These are phyloP conservation scores for Macaca mulatta DNA, from an alignment of 2,113 vertebrate species.

Conservation along the genomic window DNA sequence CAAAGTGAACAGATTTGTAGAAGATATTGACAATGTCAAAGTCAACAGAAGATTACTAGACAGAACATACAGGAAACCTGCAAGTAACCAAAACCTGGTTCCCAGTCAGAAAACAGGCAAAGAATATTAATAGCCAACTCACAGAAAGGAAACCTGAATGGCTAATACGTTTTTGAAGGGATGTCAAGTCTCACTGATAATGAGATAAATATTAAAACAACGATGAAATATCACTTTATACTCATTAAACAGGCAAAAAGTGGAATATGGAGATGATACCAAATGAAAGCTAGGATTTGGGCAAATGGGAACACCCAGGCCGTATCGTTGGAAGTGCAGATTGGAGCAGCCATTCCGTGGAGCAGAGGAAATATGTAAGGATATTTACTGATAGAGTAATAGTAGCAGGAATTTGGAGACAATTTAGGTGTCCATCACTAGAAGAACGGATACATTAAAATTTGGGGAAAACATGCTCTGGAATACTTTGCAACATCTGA, in stretches of 20 bases:
- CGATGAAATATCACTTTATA: neutral
- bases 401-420: neutral
- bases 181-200: neutral
- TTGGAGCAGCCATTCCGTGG: neutral
- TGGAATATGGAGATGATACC: neutral
- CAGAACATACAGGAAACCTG: neutral
- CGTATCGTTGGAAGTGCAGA: neutral
- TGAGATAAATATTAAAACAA: constrained; percentile 28
- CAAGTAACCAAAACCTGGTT: neutral
- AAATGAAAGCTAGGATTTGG: neutral
- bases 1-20: neutral
- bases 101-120: neutral
- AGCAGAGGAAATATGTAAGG: neutral
- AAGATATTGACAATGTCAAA: neutral
- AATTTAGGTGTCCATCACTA: neutral
- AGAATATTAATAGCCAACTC: neutral
- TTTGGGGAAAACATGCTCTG: neutral
- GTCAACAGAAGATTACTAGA: neutral
- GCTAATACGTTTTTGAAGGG: constrained; percentile 6
- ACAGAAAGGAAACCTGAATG: constrained; percentile 15
- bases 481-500: neutral
- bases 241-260: neutral
- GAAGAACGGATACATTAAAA: neutral
- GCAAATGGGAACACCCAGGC: neutral
- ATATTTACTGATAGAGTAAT: neutral